Evolutionary conservation across 2,797 vertebrate species (phyloP), one percentile per base, ranked within the genome.

Genomic region (Cottoperca gobio): DNA sequence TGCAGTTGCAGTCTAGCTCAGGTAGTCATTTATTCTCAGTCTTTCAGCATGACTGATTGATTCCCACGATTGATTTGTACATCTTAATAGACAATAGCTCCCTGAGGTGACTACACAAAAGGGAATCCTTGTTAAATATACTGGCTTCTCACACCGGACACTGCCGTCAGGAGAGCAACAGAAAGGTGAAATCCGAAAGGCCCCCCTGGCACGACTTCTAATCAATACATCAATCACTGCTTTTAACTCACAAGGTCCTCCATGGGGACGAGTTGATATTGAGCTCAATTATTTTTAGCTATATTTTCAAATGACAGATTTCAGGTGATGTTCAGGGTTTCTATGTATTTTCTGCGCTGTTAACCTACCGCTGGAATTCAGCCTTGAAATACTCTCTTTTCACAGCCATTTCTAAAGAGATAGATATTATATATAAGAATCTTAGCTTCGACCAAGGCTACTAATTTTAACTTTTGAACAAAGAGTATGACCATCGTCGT

Each of bases 41-140:
- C 74, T 83, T 80, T 76, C 54, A 63, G 73, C 62, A 33, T 58
- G 70, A 83, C 78, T n/a, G n/a, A 87, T 68, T 81, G 84, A 90
- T 82, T 78, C 74, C 61, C 67, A 75, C 70, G 61, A 80, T 77
- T 67, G 83, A 89, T 79, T 65, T 57, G 52, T 55, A 42, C 40
- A 61, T 84, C 82, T 86, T 71, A 84, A 88, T 71, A 77, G 87
- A 88, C 82, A 87, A 88, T 49, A 77, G 78, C 74, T 84, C 84
- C 82, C 79, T 24, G 57, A 78, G 73, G 85, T 31, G 75, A 74
- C 63, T 24, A 63, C 76, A 86, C 80, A 88, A 85, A 85, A 76
- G 83, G 62, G 57, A 84, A 76, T 77, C 59, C 79, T 83, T 63
- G 78, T 87, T 81, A 89, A 87, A 86, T 79, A 74, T 66, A 88